These are phyloP conservation scores for Empidonax traillii DNA, from an alignment of 2,113 vertebrate species.

Conservation along the genomic window DNA sequence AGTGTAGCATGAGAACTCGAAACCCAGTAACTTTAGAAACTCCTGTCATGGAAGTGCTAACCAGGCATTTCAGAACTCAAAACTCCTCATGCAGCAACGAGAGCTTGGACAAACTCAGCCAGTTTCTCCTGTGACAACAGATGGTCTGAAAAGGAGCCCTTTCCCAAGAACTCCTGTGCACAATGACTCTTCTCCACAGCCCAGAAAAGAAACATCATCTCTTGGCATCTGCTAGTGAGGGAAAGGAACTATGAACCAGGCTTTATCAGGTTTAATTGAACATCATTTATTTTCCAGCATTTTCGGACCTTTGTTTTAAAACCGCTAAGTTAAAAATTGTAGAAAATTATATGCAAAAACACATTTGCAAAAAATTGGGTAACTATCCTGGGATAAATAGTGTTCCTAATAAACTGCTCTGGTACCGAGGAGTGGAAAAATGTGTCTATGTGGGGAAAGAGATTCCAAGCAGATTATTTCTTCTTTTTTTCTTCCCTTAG, in stretches of 20 bases:
- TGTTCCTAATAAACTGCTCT: neutral
- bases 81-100: neutral
- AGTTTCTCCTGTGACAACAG: neutral
- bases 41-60: neutral
- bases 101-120: neutral
- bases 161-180: neutral
- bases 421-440: neutral
- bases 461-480: neutral
- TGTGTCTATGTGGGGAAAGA: neutral
- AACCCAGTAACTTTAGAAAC: neutral
- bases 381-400: neutral
- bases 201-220: neutral
- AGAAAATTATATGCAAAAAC: neutral
- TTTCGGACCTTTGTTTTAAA: neutral
- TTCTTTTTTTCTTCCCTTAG: neutral
- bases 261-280: neutral
- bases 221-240: neutral
- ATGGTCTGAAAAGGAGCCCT: neutral
- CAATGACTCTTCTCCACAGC: neutral
- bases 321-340: neutral
- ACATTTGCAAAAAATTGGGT: neutral
- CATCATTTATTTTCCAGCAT: neutral
- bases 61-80: neutral
- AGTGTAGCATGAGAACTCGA: neutral
- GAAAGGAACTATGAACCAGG: neutral